Evolutionary conservation across 2,113 vertebrate genomes (phyloP).

Genomic region (Syngnathoides biaculeatus): DNA sequence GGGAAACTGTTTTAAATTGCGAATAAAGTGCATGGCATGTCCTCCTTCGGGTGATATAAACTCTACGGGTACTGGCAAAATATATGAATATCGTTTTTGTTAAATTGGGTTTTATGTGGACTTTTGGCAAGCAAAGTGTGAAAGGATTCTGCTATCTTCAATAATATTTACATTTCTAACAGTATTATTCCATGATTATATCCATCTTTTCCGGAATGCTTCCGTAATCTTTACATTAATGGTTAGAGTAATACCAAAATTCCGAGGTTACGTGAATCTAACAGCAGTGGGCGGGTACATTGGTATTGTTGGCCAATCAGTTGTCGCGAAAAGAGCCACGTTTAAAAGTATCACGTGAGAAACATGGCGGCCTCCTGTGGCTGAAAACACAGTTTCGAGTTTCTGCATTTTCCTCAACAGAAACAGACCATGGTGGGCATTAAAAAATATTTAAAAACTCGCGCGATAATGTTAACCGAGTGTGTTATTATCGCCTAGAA

Average conservation of each 20-base stretch:
- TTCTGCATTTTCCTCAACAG: background rate
- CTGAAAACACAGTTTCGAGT: background rate
- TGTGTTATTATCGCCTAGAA: background rate
- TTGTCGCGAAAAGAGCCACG: conserved; percentile 48
- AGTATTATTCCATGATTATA: background rate
- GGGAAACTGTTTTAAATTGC: too few relatives aligned
- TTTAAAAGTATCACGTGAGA: conserved; percentile 17
- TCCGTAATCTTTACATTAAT: background rate
- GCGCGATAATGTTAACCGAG: background rate
- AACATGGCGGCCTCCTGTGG: conserved; percentile 40
- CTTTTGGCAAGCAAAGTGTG: background rate
- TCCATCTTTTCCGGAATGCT: too few relatives aligned
- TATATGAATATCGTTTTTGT: background rate
- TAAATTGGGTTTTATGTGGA: background rate
- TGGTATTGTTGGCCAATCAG: conserved; percentile 35
- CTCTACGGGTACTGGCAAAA: background rate
- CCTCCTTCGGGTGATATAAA: background rate
- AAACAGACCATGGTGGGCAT: background rate
- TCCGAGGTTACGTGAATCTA: conserved; percentile 27
- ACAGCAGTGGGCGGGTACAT: conserved; percentile 23
- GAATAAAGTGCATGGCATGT: too few relatives aligned
- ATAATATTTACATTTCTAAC: background rate
- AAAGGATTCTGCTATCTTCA: background rate
- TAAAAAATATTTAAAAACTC: background rate
- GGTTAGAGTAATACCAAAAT: background rate